Percentiles rank a stretch among this genome's conserved stretches.
Evolutionary conservation across 1,140 invertebrate species (phyloP).

Genomic region (Zelostemma sp.): DNA sequence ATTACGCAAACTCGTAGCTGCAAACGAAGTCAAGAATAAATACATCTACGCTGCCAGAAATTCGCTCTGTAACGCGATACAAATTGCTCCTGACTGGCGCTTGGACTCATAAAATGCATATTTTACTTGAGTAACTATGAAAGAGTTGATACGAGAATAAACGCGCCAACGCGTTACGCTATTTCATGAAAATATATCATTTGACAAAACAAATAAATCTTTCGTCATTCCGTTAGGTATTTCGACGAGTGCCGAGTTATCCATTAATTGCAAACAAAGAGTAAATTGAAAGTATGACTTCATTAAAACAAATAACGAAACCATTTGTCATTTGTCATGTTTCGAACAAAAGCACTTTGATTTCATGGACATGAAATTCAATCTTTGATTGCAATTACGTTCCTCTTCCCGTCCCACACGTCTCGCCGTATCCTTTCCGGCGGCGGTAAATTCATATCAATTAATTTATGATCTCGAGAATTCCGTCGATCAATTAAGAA

Average conservation of each 20-base stretch:
- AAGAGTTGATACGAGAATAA: neutral
- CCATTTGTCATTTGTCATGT: neutral
- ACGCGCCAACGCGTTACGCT: neutral
- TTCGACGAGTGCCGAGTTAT: no score
- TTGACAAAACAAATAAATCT: neutral
- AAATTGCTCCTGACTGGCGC: neutral
- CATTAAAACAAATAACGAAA: slow-evolving; percentile 5
- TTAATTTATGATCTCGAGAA: neutral
- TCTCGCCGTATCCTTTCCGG: no score
- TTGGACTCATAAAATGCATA: slow-evolving; percentile 14
- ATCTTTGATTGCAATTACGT: no score
- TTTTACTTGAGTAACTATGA: slow-evolving; percentile 17
- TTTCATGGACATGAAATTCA: no score
- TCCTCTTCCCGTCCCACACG: no score
- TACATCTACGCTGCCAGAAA: slow-evolving; percentile 15
- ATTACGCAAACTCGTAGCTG: slow-evolving; percentile 21
- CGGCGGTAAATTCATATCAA: no score
- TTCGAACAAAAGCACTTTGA: no score
- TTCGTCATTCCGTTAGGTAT: no score
- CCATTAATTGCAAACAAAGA: neutral
- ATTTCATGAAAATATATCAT: neutral
- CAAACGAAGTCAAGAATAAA: slow-evolving; percentile 28
- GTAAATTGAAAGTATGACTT: no score
- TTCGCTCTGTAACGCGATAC: slow-evolving; percentile 14
- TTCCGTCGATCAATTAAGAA: no score